These are phyloP conservation scores for Malaclemys terrapin DNA, from an alignment of 2,113 vertebrate species.

Conservation along the genomic window DNA sequence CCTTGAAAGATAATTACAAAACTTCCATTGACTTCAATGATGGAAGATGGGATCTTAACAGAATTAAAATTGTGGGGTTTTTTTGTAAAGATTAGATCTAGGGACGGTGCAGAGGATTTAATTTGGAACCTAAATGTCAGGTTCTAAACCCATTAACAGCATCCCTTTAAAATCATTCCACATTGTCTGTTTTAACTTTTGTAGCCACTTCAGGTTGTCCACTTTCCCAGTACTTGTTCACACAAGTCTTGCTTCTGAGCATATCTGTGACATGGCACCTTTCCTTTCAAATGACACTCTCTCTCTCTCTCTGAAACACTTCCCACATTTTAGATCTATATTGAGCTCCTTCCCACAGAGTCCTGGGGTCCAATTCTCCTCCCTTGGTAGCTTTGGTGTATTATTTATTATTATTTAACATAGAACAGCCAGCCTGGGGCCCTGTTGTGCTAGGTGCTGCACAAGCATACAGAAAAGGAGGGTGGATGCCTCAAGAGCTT, in stretches of 20 bases:
- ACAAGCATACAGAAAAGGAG: accelerated
- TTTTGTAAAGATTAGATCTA: background rate
- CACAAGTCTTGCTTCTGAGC: conserved; percentile 47
- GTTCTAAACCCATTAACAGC: background rate
- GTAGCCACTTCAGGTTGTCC: conserved; percentile 13
- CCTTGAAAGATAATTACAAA: background rate
- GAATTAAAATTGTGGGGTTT: background rate
- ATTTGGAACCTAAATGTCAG: background rate
- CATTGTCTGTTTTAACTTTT: conserved; percentile 35
- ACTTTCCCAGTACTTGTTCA: conserved; percentile 62
- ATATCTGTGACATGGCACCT: conserved; percentile 44
- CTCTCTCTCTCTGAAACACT: conserved; percentile 37
- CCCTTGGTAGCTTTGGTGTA: background rate
- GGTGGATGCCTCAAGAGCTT: background rate
- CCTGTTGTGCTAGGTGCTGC: background rate
- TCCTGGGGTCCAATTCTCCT: background rate
- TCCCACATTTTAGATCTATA: background rate
- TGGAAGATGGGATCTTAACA: background rate
- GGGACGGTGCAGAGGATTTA: background rate
- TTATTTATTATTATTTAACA: background rate
- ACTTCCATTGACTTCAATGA: background rate
- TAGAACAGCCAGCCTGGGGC: background rate
- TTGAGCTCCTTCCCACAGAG: background rate
- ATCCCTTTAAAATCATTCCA: conserved; percentile 40
- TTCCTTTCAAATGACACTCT: conserved; percentile 18